phyloP scores from a whole-genome alignment of 2,888 invertebrate genomes.

The Kuschelorhynchus macadamiae region DNA sequence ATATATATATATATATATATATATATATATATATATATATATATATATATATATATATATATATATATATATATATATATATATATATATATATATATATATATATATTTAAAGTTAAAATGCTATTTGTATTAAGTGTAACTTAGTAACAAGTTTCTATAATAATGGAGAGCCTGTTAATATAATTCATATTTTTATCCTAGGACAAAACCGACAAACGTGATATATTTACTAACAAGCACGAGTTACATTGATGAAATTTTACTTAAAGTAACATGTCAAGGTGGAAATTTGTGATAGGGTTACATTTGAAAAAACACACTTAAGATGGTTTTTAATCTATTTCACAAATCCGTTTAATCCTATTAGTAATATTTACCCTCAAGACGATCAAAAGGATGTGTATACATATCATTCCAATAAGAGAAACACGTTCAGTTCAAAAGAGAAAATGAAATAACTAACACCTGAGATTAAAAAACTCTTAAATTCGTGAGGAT shows the following conservation, averaged over 20 bases:
- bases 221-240: background rate
- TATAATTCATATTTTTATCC: too few species aligned
- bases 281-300: background rate
- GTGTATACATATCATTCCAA: background rate
- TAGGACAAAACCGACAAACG: too few species aligned
- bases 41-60: too few species aligned
- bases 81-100: too few species aligned
- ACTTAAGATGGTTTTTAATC: background rate
- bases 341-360: too few species aligned
- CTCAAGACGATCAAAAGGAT: background rate
- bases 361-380: background rate
- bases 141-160: too few species aligned
- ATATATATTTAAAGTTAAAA: too few species aligned
- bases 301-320: conserved; percentile 3
- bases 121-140: too few species aligned
- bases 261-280: conserved; percentile 3
- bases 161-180: too few species aligned
- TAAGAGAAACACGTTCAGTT: background rate
- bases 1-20: too few species aligned
- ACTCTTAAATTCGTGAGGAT: background rate
- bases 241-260: conserved; percentile 11
- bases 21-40: too few species aligned
- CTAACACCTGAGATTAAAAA: conserved; percentile 5
- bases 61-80: too few species aligned
- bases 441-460: background rate